These are phyloP conservation scores for Pelodiscus sinensis DNA, from an alignment of 2,113 vertebrate species.

Conservation along the genomic window DNA sequence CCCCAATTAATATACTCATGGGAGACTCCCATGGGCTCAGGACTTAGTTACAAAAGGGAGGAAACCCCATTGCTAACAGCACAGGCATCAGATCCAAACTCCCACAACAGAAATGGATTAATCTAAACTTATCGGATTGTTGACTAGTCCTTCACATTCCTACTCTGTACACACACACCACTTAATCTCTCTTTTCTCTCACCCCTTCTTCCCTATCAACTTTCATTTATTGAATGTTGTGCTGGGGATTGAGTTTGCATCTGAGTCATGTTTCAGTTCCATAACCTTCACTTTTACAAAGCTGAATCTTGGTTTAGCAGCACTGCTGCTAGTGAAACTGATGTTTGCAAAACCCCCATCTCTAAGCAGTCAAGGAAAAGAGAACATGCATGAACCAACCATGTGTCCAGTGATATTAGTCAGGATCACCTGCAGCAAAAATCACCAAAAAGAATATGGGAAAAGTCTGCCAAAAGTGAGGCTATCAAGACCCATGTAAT, in stretches of 20 bases:
- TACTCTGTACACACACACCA: too few species aligned
- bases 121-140: too few species aligned
- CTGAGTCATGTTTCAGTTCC: fast-evolving
- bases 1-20: too few species aligned
- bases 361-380: background rate
- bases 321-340: background rate
- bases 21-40: too few species aligned
- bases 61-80: too few species aligned
- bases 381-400: fast-evolving
- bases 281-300: background rate
- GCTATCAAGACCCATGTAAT: background rate
- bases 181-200: too few species aligned
- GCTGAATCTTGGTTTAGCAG: background rate
- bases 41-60: too few species aligned
- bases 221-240: background rate
- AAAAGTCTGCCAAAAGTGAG: too few species aligned
- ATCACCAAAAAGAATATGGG: too few species aligned
- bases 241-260: background rate
- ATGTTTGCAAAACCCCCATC: background rate
- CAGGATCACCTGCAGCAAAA: background rate
- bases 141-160: too few species aligned
- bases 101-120: too few species aligned
- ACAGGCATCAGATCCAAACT: too few species aligned
- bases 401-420: background rate
- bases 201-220: background rate